Evolutionary conservation across 2,888 invertebrate species (phyloP).

Genomic region (Coenonympha glycerion): DNA sequence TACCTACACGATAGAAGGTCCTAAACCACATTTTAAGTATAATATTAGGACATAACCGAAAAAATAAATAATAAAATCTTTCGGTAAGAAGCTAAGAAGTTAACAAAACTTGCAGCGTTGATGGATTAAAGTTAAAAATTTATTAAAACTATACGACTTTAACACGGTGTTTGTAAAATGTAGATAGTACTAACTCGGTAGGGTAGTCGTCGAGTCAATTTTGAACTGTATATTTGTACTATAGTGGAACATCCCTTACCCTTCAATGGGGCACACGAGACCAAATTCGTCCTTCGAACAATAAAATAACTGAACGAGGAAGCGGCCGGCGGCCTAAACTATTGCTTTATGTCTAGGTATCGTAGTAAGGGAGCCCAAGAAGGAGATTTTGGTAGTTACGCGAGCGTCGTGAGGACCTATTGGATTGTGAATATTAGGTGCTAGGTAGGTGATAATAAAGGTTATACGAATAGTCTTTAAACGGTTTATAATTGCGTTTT

Average conservation of each 20-base stretch:
- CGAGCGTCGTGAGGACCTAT: too few species aligned
- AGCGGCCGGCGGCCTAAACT: conserved; percentile 66
- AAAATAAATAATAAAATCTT: too few species aligned
- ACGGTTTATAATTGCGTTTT: too few species aligned
- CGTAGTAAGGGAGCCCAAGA: too few species aligned
- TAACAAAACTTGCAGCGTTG: neutral
- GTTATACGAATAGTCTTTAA: too few species aligned
- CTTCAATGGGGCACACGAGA: conserved; percentile 52
- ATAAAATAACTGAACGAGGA: conserved; percentile 59
- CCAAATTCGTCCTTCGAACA: conserved; percentile 66
- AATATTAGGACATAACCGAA: too few species aligned
- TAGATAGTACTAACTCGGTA: conserved; percentile 58
- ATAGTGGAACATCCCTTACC: conserved; percentile 37
- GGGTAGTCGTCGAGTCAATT: conserved; percentile 63
- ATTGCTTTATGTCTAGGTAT: conserved; percentile 48
- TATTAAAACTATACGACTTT: conserved; percentile 45
- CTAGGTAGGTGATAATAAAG: too few species aligned
- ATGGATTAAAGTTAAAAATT: conserved; percentile 27
- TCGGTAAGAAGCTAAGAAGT: neutral
- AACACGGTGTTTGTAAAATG: conserved; percentile 52
- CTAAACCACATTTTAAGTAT: too few species aligned
- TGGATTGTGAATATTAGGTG: too few species aligned
- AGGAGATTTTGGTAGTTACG: too few species aligned
- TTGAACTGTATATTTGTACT: conserved; percentile 50
- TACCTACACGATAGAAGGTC: too few species aligned